These are phyloP conservation scores for Hymenochirus boettgeri DNA, from an alignment of 2,113 vertebrate genomes.

Conservation along the genomic window DNA sequence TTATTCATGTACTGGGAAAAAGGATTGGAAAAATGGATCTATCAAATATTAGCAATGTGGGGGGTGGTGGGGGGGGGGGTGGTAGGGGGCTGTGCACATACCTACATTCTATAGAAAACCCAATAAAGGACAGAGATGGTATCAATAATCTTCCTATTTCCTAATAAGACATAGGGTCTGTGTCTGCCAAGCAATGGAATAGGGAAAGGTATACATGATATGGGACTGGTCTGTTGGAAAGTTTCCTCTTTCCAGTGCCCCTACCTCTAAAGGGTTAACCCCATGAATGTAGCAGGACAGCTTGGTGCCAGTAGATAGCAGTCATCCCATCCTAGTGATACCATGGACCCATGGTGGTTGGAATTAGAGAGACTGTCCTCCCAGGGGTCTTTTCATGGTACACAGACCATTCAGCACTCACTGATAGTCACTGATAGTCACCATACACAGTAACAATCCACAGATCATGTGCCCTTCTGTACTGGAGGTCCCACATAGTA, in stretches of 20 bases:
- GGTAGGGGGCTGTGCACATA: no score
- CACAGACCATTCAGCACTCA: slow-evolving; percentile 43
- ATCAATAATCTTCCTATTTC: no score
- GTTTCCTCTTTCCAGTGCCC: slow-evolving; percentile 45
- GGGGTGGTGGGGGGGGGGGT: no score
- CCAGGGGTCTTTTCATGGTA: slow-evolving; percentile 58
- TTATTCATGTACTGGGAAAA: no score
- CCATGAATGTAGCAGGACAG: slow-evolving; percentile 57
- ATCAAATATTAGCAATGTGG: no score
- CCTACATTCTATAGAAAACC: no score
- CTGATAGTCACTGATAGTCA: slow-evolving; percentile 19
- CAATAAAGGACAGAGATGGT: no score
- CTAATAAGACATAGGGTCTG: no score
- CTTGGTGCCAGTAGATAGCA: slow-evolving; percentile 53
- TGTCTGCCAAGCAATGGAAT: no score
- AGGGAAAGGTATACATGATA: no score
- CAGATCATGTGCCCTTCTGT: slow-evolving; percentile 57
- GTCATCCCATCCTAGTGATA: slow-evolving; percentile 55
- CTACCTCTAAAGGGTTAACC: slow-evolving; percentile 63
- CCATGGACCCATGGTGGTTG: slow-evolving; percentile 53
- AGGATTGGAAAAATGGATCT: no score
- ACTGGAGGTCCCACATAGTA: slow-evolving; percentile 41
- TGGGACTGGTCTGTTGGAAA: no score
- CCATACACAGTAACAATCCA: slow-evolving; percentile 51
- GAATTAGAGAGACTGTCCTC: slow-evolving; percentile 54